A percentile compares a stretch with the other conserved stretches of the same genome.
phyloP scores from a whole-genome alignment of 2,113 vertebrate species.

The Capreolus pygargus region DNA sequence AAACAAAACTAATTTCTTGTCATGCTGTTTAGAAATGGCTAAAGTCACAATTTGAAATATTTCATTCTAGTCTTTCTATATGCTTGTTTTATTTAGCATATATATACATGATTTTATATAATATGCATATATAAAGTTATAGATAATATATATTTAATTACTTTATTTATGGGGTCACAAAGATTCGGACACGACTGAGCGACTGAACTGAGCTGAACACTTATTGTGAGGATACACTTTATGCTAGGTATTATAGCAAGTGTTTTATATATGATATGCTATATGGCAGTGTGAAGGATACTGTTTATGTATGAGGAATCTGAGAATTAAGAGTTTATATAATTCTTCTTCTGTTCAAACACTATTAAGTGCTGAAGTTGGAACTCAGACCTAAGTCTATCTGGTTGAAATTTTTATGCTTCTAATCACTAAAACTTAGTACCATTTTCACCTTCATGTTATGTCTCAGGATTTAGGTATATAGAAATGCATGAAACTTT shows the following conservation, averaged over 20 bases:
- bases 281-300: not conserved
- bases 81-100: not conserved
- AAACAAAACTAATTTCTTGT: not conserved
- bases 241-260: not conserved
- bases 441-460: not conserved
- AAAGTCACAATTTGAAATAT: not conserved
- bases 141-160: not conserved
- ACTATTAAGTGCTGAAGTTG: not conserved
- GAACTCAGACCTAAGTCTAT: not conserved
- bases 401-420: not conserved
- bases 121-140: not conserved
- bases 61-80: not conserved
- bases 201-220: not conserved
- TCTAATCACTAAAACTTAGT: not conserved
- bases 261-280: not conserved
- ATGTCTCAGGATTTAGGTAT: not conserved
- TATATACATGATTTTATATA: not conserved
- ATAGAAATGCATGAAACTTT: not conserved
- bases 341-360: constrained; percentile 14
- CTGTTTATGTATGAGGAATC: not conserved
- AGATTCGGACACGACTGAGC: no score
- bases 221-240: not conserved
- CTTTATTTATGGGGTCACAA: not conserved
- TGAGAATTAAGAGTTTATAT: not conserved
- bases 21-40: not conserved